Conservation (phyloP, 2,888 invertebrate species). For the Drosophila nigritarsus region DNA sequence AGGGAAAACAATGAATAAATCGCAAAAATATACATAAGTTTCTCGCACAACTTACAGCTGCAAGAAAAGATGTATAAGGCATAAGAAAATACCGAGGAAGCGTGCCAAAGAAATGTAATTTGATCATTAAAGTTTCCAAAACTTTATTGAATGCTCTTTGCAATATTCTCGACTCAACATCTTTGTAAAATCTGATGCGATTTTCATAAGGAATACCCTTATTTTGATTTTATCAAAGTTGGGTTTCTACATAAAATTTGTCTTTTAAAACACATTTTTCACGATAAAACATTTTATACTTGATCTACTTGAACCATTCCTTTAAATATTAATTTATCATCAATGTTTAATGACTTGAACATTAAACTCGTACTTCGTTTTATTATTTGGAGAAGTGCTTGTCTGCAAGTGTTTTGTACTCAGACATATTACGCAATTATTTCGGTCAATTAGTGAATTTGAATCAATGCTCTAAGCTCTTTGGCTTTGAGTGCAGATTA, state of each 20-base stretch:
- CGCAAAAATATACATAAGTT: background rate
- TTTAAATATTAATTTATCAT: background rate
- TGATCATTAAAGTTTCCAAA: background rate
- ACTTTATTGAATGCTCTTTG: background rate
- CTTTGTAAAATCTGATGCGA: background rate
- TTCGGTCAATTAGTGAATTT: background rate
- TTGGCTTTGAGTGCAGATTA: background rate
- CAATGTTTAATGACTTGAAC: background rate
- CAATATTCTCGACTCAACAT: background rate
- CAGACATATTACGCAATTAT: background rate
- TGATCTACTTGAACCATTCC: background rate
- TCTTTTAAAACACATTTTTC: background rate
- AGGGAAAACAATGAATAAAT: constrained; percentile 1
- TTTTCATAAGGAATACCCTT: background rate
- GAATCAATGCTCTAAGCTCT: background rate
- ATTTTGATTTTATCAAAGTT: background rate
- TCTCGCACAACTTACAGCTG: background rate
- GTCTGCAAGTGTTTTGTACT: background rate
- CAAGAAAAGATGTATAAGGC: background rate
- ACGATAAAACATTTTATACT: background rate
- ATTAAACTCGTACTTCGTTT: background rate
- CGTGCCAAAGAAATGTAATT: background rate
- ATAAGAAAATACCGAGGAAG: background rate
- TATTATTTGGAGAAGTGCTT: background rate
- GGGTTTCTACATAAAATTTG: background rate